phyloP scores from a whole-genome alignment of 2,113 vertebrate genomes.

The Nematolebias whitei region DNA sequence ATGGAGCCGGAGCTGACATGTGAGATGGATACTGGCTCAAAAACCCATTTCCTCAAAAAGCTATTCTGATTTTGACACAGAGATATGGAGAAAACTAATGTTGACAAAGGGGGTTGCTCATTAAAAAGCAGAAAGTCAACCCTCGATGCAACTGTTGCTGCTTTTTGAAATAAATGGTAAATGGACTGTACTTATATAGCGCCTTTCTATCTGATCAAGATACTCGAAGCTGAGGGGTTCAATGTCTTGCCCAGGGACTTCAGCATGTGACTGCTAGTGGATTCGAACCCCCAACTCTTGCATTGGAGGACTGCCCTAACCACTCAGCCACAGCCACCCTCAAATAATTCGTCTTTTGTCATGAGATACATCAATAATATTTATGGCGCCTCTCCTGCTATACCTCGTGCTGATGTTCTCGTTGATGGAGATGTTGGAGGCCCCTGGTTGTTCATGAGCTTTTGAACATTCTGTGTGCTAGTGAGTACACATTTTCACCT shows the following conservation, averaged over 20 bases:
- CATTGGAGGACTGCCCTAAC: no score
- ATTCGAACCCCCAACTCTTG: no score
- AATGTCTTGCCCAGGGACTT: no score
- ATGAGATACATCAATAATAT: constrained; percentile 63
- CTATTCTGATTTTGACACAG: constrained; percentile 61
- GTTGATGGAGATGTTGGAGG: constrained; percentile 63
- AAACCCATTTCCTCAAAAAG: constrained; percentile 56
- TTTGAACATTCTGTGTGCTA: constrained; percentile 64
- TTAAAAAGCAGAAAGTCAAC: constrained; percentile 35
- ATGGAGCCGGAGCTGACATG: constrained; percentile 28
- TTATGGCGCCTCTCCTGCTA: constrained; percentile 41
- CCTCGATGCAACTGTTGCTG: constrained; percentile 41
- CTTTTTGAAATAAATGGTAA: background rate
- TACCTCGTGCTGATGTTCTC: constrained; percentile 40
- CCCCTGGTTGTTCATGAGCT: constrained; percentile 64
- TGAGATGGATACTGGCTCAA: constrained; percentile 46
- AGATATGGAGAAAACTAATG: constrained; percentile 53
- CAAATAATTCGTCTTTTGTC: constrained; percentile 1
- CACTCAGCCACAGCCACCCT: no score
- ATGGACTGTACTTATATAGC: no score
- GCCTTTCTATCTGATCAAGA: no score
- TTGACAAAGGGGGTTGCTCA: background rate
- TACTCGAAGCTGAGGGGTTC: no score
- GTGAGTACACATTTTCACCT: constrained; percentile 48
- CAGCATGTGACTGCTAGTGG: no score